Conservation (phyloP, 1,140 invertebrate genomes). For the Orussus abietinus region DNA sequence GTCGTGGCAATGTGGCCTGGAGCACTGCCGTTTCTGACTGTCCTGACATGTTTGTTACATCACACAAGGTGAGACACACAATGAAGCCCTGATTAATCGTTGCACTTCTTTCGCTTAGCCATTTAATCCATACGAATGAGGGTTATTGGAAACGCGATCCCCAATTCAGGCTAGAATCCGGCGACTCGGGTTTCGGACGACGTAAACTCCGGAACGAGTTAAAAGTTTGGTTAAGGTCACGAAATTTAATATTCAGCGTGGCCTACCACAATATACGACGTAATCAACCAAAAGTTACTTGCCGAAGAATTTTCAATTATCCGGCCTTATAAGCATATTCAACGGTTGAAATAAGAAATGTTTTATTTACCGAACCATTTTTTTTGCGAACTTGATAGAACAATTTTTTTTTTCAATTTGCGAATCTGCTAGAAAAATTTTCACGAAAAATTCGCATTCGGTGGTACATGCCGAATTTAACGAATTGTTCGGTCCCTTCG, state of each 20-base stretch:
- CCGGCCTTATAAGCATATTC: constrained; percentile 12
- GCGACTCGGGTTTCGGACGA: no score
- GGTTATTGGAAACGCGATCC: background rate
- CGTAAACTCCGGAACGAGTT: background rate
- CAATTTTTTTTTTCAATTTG: constrained; percentile 18
- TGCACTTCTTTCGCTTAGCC: background rate
- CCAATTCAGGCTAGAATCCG: background rate
- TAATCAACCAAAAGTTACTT: background rate
- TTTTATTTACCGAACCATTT: background rate
- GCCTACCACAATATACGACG: background rate
- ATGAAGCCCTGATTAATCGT: background rate
- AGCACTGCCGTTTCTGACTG: constrained; percentile 49
- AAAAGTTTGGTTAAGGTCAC: constrained; percentile 3
- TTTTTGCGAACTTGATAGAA: constrained; percentile 1
- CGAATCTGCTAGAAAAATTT: no score
- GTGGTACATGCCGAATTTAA: no score
- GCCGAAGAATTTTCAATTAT: constrained; percentile 7
- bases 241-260: no score
- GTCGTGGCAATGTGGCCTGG: constrained; percentile 54
- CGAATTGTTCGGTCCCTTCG: background rate
- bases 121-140: background rate
- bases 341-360: constrained; percentile 13
- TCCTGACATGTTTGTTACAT: constrained; percentile 46
- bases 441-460: no score
- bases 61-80: constrained; percentile 41